These are phyloP conservation scores for Microtus pennsylvanicus DNA, from an alignment of 2,113 vertebrate genomes.

Conservation along the genomic window DNA sequence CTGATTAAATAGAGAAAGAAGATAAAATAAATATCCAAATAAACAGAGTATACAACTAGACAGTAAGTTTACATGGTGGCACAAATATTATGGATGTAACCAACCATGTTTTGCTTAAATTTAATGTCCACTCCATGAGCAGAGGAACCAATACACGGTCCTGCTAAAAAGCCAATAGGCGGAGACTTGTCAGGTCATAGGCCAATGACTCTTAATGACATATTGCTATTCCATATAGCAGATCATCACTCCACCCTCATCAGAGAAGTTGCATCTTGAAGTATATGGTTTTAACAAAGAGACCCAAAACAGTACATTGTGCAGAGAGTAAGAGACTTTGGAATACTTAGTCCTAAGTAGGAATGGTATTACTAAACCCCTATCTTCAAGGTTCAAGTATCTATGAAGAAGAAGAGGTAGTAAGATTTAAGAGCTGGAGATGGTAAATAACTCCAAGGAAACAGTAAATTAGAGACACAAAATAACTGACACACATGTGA, in stretches of 20 bases:
- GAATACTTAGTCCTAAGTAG: not conserved
- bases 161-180: not conserved
- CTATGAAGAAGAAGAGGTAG: not conserved
- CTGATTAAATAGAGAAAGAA: not conserved
- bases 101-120: not conserved
- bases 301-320: not conserved
- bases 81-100: not conserved
- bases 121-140: not conserved
- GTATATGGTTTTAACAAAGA: not conserved
- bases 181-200: not conserved
- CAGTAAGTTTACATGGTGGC: not conserved
- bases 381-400: not conserved
- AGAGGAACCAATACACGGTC: not conserved
- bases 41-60: not conserved
- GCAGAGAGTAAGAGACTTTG: not conserved
- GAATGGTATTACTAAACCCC: not conserved
- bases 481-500: not conserved
- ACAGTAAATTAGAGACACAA: not conserved
- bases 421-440: not conserved
- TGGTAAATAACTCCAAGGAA: not conserved
- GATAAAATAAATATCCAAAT: slow-evolving; percentile 9
- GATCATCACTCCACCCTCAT: not conserved
- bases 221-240: not conserved
- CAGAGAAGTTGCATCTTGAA: not conserved
- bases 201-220: too few species aligned